Base-by-base conservation (phyloP, 2,888 invertebrate genomes). In the Anoncus sp. region DNA sequence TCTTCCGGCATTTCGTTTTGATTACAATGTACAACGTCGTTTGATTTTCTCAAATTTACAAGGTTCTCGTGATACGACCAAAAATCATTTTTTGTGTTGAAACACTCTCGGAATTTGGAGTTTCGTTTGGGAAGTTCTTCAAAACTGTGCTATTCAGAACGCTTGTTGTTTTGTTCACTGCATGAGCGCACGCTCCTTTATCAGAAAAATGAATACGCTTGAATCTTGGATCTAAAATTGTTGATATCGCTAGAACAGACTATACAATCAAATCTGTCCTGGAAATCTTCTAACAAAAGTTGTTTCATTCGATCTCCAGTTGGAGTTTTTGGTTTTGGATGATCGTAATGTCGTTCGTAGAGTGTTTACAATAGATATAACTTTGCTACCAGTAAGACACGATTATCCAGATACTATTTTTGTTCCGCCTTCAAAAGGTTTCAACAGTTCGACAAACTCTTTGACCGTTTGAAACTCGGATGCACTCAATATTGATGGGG, bases 341-440 rank as follows among this genome's bases (percentile, higher is more conserved):
- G 31, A 63, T 35, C 45, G 55, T 18, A 81, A 40, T 27, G 35
- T 53, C 12, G 66, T 38, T 69, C 74, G 76, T 63, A 85, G 53
- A 71, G 75, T 79, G 73, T 69, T 74, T 20, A 71, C 63, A 72
- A 77, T 45, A 60, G 84, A 66, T 57, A 77, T 57, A 24, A 80
- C 45, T 74, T 77, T 59, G 81, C 83, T 75, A 67, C 80, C 70
- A 66, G 83, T 77, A 55, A 75, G 49, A 80, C 85, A 77, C 6
- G 79, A 78, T 77, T 87, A 77, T 9, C 86, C 86, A 76, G 83
- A 81, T 14, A 85, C 53, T 9, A 75, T 60, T 57, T 80, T 80
- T 7, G 86, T 86, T n/a, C 83, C 82, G 4, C 77, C 57, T 75
- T 83, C 81, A 55, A 87, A 84, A 7, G 83, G 85, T 55, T 80